Evolutionary conservation across 1,140 invertebrate species (phyloP).

Genomic region (Psilanteris sp.): DNA sequence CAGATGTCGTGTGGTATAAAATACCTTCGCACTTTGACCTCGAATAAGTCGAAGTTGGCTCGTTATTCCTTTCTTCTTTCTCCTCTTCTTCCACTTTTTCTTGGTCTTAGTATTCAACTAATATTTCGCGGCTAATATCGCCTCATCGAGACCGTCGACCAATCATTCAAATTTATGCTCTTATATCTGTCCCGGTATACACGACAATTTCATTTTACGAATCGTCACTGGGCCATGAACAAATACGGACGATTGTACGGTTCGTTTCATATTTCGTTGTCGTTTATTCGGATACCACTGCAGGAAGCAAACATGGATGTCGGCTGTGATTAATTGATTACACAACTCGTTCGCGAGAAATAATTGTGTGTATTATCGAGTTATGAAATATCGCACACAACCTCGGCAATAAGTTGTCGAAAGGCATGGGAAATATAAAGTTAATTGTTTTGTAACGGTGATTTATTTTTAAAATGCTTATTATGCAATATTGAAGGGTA

Average conservation of each 20-base stretch:
- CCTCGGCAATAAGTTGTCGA: not conserved
- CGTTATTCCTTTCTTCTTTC: conserved; percentile 25
- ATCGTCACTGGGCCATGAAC: conserved; percentile 19
- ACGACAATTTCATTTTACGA: conserved; percentile 5
- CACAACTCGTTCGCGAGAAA: conserved; percentile 17
- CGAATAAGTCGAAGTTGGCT: conserved; percentile 14
- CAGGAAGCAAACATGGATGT: conserved; percentile 6
- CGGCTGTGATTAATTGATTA: conserved; percentile 16
- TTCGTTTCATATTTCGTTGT: conserved; percentile 12
- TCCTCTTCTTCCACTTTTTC: no score
- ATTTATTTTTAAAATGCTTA: conserved; percentile 1
- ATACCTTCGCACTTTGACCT: conserved; percentile 37
- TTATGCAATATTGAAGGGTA: not conserved
- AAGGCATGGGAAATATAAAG: no score
- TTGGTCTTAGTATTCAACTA: no score
- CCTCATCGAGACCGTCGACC: conserved; percentile 12
- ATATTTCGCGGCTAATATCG: conserved; percentile 9
- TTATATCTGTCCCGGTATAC: no score
- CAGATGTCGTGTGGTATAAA: conserved; percentile 28
- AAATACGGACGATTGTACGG: not conserved
- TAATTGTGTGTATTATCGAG: conserved; percentile 17
- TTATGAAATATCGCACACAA: conserved; percentile 8
- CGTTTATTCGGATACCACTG: no score
- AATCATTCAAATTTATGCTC: conserved; percentile 20
- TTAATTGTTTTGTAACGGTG: conserved; percentile 11